Conservation (phyloP, 1,140 invertebrate genomes). For the Rhyzopertha dominica region DNA sequence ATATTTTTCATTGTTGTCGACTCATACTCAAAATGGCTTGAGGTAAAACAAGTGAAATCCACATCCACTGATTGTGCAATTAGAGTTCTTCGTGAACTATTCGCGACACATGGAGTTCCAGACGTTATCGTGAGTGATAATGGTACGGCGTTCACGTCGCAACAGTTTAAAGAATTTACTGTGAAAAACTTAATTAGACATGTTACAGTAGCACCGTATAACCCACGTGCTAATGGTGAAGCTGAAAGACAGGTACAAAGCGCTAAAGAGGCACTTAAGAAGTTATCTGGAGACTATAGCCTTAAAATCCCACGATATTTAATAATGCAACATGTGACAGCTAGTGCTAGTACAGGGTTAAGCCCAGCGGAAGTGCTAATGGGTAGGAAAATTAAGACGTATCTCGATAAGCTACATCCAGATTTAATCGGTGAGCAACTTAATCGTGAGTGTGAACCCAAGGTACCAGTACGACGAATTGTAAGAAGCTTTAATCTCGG, state of each 20-base stretch:
- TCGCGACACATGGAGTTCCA: conserved; percentile 19
- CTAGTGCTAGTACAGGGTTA: neutral
- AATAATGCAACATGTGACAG: neutral
- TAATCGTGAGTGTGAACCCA: neutral
- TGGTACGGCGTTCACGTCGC: conserved; percentile 16
- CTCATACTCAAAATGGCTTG: conserved; percentile 37
- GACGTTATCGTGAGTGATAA: conserved; percentile 18
- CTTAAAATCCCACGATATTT: too few species aligned
- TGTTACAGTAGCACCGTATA: conserved; percentile 30
- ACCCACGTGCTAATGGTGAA: conserved; percentile 37
- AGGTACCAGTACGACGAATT: neutral
- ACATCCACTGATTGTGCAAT: conserved; percentile 23
- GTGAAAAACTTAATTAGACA: conserved; percentile 33
- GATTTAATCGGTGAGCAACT: neutral
- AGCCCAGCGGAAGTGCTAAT: conserved; percentile 1
- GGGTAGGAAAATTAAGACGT: neutral
- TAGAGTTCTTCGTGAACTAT: conserved; percentile 13
- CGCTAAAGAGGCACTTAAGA: too few species aligned
- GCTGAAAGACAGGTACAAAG: conserved; percentile 32
- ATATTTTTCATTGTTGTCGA: conserved; percentile 31
- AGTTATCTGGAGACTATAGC: too few species aligned
- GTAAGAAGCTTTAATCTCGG: neutral
- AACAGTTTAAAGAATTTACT: conserved; percentile 28
- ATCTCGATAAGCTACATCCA: conserved; percentile 3
- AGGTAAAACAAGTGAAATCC: conserved; percentile 22